Conservation (phyloP, 2,888 invertebrate genomes). For the Archips crataeganus region DNA sequence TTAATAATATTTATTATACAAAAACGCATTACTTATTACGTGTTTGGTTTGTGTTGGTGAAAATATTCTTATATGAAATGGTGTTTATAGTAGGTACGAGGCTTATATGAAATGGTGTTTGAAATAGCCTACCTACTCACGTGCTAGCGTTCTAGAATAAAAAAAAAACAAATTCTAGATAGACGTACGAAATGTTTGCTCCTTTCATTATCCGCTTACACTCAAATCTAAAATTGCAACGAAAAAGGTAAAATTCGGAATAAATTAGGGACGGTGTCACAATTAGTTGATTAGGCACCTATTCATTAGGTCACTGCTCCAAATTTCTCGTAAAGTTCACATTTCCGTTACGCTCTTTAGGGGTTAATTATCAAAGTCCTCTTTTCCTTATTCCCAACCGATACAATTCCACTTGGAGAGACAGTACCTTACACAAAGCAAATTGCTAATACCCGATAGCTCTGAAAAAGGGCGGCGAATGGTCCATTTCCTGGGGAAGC, state of each 20-base stretch:
- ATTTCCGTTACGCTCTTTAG: constrained; percentile 65
- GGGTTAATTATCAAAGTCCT: constrained; percentile 70
- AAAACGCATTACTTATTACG: too few relatives aligned
- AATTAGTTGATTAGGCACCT: constrained; percentile 19
- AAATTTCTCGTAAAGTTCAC: constrained; percentile 43
- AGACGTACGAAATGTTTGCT: too few relatives aligned
- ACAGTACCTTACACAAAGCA: constrained; percentile 73
- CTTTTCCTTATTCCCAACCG: constrained; percentile 64
- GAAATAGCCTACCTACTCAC: too few relatives aligned
- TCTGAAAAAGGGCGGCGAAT: constrained; percentile 71
- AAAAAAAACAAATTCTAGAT: too few relatives aligned
- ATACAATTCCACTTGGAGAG: constrained; percentile 63
- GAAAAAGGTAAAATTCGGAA: background rate
- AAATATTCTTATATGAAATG: too few relatives aligned
- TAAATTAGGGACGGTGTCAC: constrained; percentile 2
- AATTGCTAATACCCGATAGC: constrained; percentile 78
- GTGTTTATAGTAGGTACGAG: too few relatives aligned
- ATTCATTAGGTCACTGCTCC: constrained; percentile 15
- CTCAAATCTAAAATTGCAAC: background rate
- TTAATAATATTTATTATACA: too few relatives aligned
- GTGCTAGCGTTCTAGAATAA: too few relatives aligned
- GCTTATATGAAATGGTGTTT: too few relatives aligned
- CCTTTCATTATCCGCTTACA: too few relatives aligned
- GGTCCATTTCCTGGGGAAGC: constrained; percentile 73
- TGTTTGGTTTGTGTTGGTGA: too few relatives aligned